Percentiles rank a stretch among this genome's conserved stretches.
Evolutionary conservation across 1,140 invertebrate species (phyloP).

Genomic region (Pseudomyrmex sp.): DNA sequence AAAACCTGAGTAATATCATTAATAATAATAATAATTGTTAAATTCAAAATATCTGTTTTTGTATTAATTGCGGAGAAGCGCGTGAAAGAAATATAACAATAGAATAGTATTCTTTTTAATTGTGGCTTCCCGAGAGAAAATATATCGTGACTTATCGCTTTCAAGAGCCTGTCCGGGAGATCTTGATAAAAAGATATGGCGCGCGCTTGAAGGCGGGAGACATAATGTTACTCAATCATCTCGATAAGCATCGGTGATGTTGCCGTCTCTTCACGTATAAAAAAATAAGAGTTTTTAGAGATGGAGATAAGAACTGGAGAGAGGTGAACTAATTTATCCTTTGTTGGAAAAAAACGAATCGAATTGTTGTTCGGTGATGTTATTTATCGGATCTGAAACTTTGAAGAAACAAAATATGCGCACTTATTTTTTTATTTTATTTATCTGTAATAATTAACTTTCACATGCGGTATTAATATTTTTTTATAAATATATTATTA

Average conservation of each 20-base stretch:
- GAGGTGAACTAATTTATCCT: neutral
- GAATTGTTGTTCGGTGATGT: too few relatives aligned
- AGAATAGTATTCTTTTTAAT: neutral
- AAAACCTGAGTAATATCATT: too few relatives aligned
- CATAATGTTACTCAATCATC: conserved; percentile 11
- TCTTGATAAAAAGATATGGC: conserved; percentile 25
- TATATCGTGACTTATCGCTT: neutral
- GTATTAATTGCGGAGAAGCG: too few relatives aligned
- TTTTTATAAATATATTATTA: neutral
- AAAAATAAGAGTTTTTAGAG: neutral
- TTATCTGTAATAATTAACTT: neutral
- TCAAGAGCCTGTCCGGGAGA: neutral
- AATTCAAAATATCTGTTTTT: too few relatives aligned
- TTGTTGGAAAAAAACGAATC: neutral
- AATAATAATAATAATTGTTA: too few relatives aligned
- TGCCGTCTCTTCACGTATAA: neutral
- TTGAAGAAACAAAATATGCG: neutral
- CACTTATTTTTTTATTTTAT: neutral
- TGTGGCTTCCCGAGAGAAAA: too few relatives aligned
- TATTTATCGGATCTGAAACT: neutral
- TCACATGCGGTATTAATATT: neutral
- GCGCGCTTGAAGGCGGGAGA: neutral
- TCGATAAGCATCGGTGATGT: conserved; percentile 1
- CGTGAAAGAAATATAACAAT: neutral
- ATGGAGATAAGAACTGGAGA: neutral